phyloP scores from a whole-genome alignment of 1,140 invertebrate species.

The Pachypeltis micranthus region DNA sequence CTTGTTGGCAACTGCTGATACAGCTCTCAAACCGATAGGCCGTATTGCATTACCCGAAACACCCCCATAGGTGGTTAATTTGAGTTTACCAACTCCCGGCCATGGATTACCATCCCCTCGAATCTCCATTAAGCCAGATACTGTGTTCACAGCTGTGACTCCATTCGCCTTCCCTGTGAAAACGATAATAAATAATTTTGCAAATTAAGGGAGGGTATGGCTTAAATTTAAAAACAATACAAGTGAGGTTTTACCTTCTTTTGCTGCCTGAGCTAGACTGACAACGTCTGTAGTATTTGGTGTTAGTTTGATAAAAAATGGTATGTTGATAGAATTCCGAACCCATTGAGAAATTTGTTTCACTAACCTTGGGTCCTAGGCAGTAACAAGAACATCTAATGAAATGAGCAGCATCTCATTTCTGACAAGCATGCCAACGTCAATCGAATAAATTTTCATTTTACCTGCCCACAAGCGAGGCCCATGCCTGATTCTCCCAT shows the following conservation, averaged over 20 bases:
- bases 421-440: too few relatives aligned
- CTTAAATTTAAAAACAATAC: neutral
- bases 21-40: constrained; percentile 79
- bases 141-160: constrained; percentile 94
- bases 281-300: constrained; percentile 95
- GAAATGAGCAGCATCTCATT: too few relatives aligned
- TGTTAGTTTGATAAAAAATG: constrained; percentile 96
- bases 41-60: constrained; percentile 91
- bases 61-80: constrained; percentile 88
- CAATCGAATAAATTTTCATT: neutral
- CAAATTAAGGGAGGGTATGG: too few relatives aligned
- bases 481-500: constrained; percentile 98
- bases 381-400: constrained; percentile 19
- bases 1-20: constrained; percentile 70
- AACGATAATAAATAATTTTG: too few relatives aligned
- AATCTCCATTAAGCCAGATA: constrained; percentile 84
- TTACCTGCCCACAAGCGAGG: constrained; percentile 87
- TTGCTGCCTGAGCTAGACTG: constrained; percentile 75
- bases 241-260: constrained; percentile 52
- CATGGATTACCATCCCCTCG: constrained; percentile 69
- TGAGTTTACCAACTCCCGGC: constrained; percentile 74
- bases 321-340: constrained; percentile 69
- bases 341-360: constrained; percentile 87
- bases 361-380: constrained; percentile 71
- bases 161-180: constrained; percentile 83